These are phyloP conservation scores for Sturnus vulgaris DNA, from an alignment of 2,113 vertebrate species.

Conservation along the genomic window DNA sequence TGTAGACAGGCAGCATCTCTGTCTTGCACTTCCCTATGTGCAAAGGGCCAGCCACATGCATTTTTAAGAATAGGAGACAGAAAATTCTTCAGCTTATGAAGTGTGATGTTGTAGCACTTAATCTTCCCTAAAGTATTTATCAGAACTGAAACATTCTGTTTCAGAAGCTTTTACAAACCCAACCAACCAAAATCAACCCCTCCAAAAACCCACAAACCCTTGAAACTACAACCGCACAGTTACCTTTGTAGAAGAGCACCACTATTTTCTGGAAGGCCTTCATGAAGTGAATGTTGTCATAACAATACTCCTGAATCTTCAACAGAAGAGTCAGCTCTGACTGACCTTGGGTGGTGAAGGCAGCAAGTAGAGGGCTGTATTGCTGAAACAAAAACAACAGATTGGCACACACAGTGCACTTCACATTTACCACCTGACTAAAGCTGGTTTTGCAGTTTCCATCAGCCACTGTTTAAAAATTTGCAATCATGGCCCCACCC, in stretches of 20 bases:
- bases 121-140: background rate
- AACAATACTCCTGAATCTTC: slow-evolving; percentile 99
- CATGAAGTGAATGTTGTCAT: slow-evolving; percentile 99
- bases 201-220: background rate
- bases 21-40: background rate
- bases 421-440: fast-evolving
- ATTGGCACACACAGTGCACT: background rate
- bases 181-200: background rate
- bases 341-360: slow-evolving; percentile 97
- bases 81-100: background rate
- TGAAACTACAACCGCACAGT: background rate
- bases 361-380: slow-evolving; percentile 98
- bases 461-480: background rate
- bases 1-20: background rate
- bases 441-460: background rate
- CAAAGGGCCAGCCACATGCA: background rate
- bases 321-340: slow-evolving; percentile 96
- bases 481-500: background rate
- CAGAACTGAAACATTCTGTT: background rate
- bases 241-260: slow-evolving; percentile 99
- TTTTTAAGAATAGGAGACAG: background rate
- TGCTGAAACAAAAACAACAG: slow-evolving; percentile 74
- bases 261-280: slow-evolving; percentile 99
- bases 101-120: background rate
- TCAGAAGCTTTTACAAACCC: background rate